Evolutionary conservation across 2,113 vertebrate species (phyloP).

Genomic region (Bujurquina vittata): DNA sequence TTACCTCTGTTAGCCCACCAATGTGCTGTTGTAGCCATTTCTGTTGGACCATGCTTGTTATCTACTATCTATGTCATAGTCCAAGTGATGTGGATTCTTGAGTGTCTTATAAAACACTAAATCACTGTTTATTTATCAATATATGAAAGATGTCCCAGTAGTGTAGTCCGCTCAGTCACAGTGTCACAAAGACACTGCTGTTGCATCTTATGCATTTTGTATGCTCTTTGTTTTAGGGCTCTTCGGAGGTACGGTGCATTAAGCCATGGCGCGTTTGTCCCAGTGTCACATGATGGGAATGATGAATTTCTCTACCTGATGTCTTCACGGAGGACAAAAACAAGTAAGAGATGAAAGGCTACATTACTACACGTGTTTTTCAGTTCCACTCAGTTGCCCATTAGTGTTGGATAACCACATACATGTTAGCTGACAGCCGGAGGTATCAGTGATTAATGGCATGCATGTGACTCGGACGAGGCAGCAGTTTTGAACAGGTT

Average conservation of each 20-base stretch:
- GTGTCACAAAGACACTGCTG: background rate
- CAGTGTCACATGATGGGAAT: background rate
- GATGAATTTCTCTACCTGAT: background rate
- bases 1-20: background rate
- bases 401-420: conserved; percentile 62
- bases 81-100: background rate
- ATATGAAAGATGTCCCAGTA: no score
- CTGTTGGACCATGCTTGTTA: background rate
- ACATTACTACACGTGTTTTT: conserved; percentile 49
- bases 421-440: conserved; percentile 56
- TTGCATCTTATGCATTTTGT: background rate
- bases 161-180: background rate
- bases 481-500: conserved; percentile 54
- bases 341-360: conserved; percentile 35
- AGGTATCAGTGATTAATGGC: conserved; percentile 73
- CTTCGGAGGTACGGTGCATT: background rate
- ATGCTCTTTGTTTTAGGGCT: conserved; percentile 14
- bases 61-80: background rate
- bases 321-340: conserved; percentile 18
- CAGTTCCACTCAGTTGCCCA: conserved; percentile 66
- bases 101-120: background rate
- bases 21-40: background rate
- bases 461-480: conserved; percentile 56
- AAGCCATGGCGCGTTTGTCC: background rate
- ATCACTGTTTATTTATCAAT: background rate